Evolutionary conservation across 2,888 invertebrate species (phyloP).

Genomic region (Mycalesis mineus): DNA sequence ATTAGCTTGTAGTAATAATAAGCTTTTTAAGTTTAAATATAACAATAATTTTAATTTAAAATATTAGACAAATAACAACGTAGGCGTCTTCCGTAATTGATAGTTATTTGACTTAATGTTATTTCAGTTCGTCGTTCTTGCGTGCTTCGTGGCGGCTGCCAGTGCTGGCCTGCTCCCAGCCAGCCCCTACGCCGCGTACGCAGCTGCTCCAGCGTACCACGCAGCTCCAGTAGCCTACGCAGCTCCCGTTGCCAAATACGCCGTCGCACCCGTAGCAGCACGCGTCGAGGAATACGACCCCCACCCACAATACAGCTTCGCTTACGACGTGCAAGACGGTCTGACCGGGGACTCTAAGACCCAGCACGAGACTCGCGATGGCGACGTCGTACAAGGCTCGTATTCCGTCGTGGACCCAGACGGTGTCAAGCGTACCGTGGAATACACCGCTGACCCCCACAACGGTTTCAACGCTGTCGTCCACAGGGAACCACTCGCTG

Average conservation of each 20-base stretch:
- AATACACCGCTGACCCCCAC: constrained; percentile 68
- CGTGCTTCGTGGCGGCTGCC: constrained; percentile 58
- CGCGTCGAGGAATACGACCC: constrained; percentile 48
- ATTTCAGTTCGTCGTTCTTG: constrained; percentile 59
- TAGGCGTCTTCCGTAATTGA: too few relatives aligned
- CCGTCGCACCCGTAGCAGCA: constrained; percentile 37
- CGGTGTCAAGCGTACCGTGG: constrained; percentile 76
- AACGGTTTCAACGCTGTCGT: constrained; percentile 79
- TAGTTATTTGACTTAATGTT: too few relatives aligned
- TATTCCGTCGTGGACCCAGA: constrained; percentile 77
- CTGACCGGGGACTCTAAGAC: constrained; percentile 70
- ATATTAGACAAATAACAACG: too few relatives aligned
- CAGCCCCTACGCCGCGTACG: constrained; percentile 36
- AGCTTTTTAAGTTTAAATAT: too few relatives aligned
- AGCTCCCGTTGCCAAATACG: constrained; percentile 58
- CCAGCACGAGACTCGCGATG: constrained; percentile 68
- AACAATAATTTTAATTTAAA: too few relatives aligned
- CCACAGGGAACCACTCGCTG: constrained; percentile 58
- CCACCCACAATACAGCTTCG: constrained; percentile 73
- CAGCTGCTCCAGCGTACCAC: constrained; percentile 35
- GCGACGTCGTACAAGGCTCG: constrained; percentile 69
- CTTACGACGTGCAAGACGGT: constrained; percentile 77
- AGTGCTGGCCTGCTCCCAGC: constrained; percentile 57
- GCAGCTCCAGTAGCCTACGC: constrained; percentile 48
- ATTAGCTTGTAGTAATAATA: too few relatives aligned